Base-by-base conservation (phyloP, 2,888 invertebrate genomes). In the Conus canariensis region DNA sequence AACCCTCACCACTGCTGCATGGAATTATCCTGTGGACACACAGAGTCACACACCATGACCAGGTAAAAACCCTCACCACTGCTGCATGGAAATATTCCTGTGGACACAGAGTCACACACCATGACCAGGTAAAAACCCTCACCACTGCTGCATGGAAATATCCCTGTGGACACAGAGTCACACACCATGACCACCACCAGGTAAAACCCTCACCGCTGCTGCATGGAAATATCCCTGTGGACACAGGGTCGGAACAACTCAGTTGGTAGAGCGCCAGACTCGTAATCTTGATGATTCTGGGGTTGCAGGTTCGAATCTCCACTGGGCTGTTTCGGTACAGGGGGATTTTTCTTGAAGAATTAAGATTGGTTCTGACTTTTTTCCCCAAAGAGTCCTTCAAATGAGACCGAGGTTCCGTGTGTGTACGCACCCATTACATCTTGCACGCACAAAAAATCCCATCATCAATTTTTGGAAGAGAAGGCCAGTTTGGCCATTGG, bases 81-180 rank as follows among this genome's bases (percentile, higher is more conserved):
- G 88, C 70, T 87, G 88, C 90, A 93, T 90, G 30, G 92, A 91
- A 45, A 92, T 83, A 14, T 93, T 91, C 93, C 92, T 92, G 82
- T 30, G 30, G 30, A 30, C 30, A 30, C 30, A 30, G 30, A 30
- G 30, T 30, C 7, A n/a, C n/a, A 88, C 88, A 64, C 30, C 59
- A 10, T 12, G 8, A 30, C 30, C 30, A 30, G 30, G 30, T 30
- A 30, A 30, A 30, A 30, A 30, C 9, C 91, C 74, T 86, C 93
- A 93, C 45, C 93, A 92, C 70, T 90, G 88, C 70, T 87, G 88
- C 90, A 93, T 90, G 30, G 92, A 91, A 58, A 92, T 83, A 14
- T 93, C 92, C 93, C 92, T 92, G 82, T 45, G 45, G 45, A 45
- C 45, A 45, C 45, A 45, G 45, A 45, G 45, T 45, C 8, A n/a